Evolutionary conservation across 2,888 invertebrate species (phyloP), one percentile per base, ranked within the genome.

Genomic region (Pseudococcus longispinus): DNA sequence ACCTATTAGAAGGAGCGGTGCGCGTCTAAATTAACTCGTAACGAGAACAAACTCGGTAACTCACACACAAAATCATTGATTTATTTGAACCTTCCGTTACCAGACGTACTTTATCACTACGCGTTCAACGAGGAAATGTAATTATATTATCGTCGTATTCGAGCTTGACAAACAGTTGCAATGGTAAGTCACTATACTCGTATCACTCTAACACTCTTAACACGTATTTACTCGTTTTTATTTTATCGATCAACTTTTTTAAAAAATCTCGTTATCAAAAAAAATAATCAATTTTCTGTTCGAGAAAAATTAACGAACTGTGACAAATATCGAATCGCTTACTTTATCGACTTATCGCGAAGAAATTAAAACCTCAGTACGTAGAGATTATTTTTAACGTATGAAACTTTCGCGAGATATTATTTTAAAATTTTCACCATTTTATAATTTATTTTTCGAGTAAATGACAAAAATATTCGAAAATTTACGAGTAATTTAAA

Each of bases 171-270:
- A 42, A 80, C 77, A 80, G 18, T 70, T 65, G 42, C 42, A 42
- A 80, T 80, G 77, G 77, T 80, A 80, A 80, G 77, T 80, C 70
- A 70, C 70, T 32, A 70, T 29, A 70, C 70, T 70, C n/a, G 70
- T 29, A 29, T 70, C 15, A 29, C 18, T 70, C 23, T 70, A 70
- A 29, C 26, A 18, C 18, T 70, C 29, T 4, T 70, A 70, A 18
- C 70, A 29, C 70, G 29, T 29, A 70, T 29, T 70, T 70, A 29
- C 70, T 29, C 15, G 70, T 70, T 70, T 18, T 29, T 3, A 18
- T 70, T 65, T 65, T 65, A 65, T 65, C 65, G 65, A 3, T 65
- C 65, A 26, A 26, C 26, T 65, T 65, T 65, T 65, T 65, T 65
- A 26, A 26, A 26, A 9, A n/a, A 65, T 65, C 26, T 65, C 26